Evolutionary conservation across 1,140 invertebrate species (phyloP), one percentile per base, ranked within the genome.

Genomic region (Cotesia typhae): DNA sequence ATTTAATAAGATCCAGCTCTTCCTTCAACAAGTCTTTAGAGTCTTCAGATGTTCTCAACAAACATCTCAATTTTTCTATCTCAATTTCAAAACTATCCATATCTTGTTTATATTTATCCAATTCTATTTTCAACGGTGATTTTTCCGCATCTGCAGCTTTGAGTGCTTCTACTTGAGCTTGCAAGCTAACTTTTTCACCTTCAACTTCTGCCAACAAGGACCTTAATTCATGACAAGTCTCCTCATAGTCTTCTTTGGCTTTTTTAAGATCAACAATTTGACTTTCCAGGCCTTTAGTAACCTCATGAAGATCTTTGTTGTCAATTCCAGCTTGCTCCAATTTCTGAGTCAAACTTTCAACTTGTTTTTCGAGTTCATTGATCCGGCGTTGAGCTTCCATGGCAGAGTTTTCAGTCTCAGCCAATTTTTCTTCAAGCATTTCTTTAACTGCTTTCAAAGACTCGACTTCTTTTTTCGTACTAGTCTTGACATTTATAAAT

Each of bases 401-500:
- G 57, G 36, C 53, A 41, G n/a, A 36, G 4, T 3, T 51, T 17
- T 61, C 36, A 20, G 60, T 6, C 3, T 37, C 28, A 6, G n/a
- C 7, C 35, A 72, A 10, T 57, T 72, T 72, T 4, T 67, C 71
- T 47, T 72, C 65, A 9, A 28, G 17, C 9, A 4, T 28, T 65
- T 65, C 41, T 20, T 71, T 74, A 2, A 53, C 53, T 10, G 17
- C 36, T 9, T 59, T 71, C 51, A 75, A 64, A 9, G n/a, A 17
- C 4, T 73, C 69, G 2, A 75, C 60, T 38, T 73, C 71, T 9
- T 9, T 76, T 6, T 74, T 76, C 70, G 80, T 70, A 53, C 6
- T 66, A 14, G 47, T 9, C 36, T 79, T 63, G 28, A 81, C 75
- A 38, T 72, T 76, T 52, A 80, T 76, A 4, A 84, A 36, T 80